These are phyloP conservation scores for Emydoidea blandingii DNA, from an alignment of 2,797 vertebrate genomes.

Conservation along the genomic window DNA sequence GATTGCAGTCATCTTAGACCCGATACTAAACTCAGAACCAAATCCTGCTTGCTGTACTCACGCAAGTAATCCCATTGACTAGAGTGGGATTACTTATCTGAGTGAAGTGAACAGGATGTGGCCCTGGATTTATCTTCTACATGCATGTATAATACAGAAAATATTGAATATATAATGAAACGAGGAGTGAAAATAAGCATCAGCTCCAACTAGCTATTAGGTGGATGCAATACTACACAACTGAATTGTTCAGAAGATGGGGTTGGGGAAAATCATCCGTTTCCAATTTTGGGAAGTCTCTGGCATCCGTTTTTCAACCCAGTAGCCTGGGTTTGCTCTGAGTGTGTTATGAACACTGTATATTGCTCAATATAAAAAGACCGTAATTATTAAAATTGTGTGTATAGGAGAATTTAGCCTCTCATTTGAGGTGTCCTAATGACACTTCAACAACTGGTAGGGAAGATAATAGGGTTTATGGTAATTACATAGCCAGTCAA, in stretches of 20 bases:
- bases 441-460: constrained; percentile 48
- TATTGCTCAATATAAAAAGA: background rate
- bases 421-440: constrained; percentile 56
- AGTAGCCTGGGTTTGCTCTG: background rate
- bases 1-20: background rate
- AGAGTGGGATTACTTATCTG: background rate
- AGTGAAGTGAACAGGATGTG: background rate
- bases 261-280: background rate
- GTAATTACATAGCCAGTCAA: constrained; percentile 32
- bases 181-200: background rate
- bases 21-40: background rate
- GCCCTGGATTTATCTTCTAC: background rate
- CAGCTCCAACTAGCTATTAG: background rate
- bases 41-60: background rate
- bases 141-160: background rate
- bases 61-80: background rate
- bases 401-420: constrained; percentile 56
- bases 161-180: background rate
- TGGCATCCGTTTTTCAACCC: background rate
- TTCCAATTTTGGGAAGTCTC: background rate
- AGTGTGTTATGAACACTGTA: background rate
- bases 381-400: constrained; percentile 39
- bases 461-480: constrained; percentile 61
- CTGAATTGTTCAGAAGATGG: background rate
- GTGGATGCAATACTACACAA: background rate